Base-by-base conservation (phyloP, 2,113 vertebrate genomes). In the Gulo gulo region DNA sequence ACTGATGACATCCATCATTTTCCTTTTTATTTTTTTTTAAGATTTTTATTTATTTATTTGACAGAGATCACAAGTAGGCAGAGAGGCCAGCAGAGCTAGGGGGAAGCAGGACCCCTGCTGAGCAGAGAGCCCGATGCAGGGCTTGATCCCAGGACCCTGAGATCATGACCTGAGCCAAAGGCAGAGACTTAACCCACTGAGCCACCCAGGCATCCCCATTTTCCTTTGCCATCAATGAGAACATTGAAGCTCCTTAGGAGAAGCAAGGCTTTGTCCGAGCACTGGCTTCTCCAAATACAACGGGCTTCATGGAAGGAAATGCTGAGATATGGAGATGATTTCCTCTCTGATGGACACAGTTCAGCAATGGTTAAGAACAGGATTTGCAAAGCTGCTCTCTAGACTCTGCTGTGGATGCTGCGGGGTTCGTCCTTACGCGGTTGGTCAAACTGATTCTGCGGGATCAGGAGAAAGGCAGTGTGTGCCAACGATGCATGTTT, bases 341-440 rank as follows among this genome's bases (percentile, higher is more conserved):
- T 10, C 61, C 45, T 81, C 63, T 7, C 1, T 47, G 15, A 78
- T 0, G 29, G 47, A 55, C 74, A 83, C 47, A 31, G n/a, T 55
- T 39, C 45, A 39, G 45, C 0, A 2, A 83, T 91, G 23, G 18
- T 55, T 55, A 67, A 5, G 11, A 23, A 24, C 14, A 14, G n/a
- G 36, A 36, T 24, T 31, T 23, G 23, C 9, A 73, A 81, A 67
- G 20, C 63, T 90, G 15, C 12, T 59, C 3, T 13, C 73, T 36
- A 80, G 57, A 21, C 31, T 82, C 79, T 55, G 15, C 50, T 34
- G 13, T 1, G 24, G 29, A 26, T 29, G 11, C 24, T 18, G n/a
- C 69, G 6, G 34, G 81, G 65, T 29, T 63, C 42, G 0, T 1
- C 6, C 9, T 31, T 39, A 24, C 47, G 2, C 0, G 23, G 4